Conservation (phyloP, 2,113 vertebrate species). For the Ailuropoda melanoleuca region DNA sequence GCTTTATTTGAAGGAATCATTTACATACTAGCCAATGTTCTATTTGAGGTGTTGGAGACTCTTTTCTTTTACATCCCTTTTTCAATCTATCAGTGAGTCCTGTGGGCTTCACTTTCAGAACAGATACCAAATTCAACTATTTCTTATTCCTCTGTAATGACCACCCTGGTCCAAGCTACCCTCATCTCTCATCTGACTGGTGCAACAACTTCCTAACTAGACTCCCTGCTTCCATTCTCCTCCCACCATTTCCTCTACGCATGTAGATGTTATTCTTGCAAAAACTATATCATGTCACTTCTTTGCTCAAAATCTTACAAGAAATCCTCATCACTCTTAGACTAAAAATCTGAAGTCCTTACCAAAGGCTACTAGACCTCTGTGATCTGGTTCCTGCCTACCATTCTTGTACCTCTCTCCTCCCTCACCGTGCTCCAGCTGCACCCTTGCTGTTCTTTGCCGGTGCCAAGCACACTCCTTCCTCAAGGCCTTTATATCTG, state of each 20-base stretch:
- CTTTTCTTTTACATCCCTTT: background rate
- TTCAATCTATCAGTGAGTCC: background rate
- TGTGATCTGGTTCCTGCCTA: background rate
- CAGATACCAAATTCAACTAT: background rate
- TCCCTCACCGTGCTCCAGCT: background rate
- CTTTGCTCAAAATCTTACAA: background rate
- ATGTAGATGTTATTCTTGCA: background rate
- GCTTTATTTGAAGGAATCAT: background rate
- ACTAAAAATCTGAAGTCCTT: background rate
- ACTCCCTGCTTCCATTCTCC: background rate
- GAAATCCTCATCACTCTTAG: background rate
- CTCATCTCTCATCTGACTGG: background rate
- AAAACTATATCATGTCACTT: background rate
- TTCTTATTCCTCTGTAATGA: background rate
- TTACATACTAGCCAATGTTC: background rate
- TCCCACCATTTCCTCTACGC: background rate
- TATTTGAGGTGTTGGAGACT: background rate
- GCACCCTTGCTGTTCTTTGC: background rate
- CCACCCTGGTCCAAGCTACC: background rate
- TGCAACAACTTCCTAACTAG: background rate
- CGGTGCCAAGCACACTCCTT: background rate
- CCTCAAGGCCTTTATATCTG: background rate
- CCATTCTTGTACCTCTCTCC: background rate
- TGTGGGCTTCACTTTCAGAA: background rate
- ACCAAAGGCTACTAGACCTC: background rate